phyloP scores from a whole-genome alignment of 2,797 vertebrate species.

The Leptatherina wallacei region DNA sequence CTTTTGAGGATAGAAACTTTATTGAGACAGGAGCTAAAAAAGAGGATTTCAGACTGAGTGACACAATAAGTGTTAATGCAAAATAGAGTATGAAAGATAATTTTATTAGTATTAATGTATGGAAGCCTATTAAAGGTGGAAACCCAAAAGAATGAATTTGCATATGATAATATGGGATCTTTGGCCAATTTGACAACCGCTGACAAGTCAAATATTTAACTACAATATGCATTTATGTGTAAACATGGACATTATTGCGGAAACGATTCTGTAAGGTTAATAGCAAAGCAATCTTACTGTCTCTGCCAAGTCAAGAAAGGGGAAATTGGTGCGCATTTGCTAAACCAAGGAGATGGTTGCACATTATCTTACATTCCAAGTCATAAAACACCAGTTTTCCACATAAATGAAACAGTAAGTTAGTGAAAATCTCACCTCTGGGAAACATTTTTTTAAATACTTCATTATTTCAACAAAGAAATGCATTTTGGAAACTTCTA shows the following conservation, averaged over 20 bases:
- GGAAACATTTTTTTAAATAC: neutral
- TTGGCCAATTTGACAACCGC: neutral
- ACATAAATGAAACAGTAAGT: too few relatives aligned
- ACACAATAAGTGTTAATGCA: neutral
- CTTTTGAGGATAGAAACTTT: neutral
- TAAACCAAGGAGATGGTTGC: too few relatives aligned
- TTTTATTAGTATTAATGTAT: neutral
- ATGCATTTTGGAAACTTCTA: too few relatives aligned
- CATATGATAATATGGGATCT: neutral
- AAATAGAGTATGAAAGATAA: neutral
- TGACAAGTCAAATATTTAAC: slow-evolving; percentile 3
- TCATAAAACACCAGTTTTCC: too few relatives aligned
- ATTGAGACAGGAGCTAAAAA: neutral
- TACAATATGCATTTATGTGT: neutral
- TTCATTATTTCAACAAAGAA: too few relatives aligned
- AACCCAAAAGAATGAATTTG: neutral
- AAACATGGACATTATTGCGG: too few relatives aligned
- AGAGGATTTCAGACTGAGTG: neutral
- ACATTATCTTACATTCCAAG: too few relatives aligned
- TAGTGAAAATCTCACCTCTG: neutral
- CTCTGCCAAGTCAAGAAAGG: too few relatives aligned
- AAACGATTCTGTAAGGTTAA: too few relatives aligned
- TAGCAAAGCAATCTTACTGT: too few relatives aligned
- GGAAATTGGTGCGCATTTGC: too few relatives aligned
- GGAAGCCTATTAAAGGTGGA: neutral